Evolutionary conservation across 2,888 invertebrate genomes (phyloP).

Genomic region (Pollenia amentaria): DNA sequence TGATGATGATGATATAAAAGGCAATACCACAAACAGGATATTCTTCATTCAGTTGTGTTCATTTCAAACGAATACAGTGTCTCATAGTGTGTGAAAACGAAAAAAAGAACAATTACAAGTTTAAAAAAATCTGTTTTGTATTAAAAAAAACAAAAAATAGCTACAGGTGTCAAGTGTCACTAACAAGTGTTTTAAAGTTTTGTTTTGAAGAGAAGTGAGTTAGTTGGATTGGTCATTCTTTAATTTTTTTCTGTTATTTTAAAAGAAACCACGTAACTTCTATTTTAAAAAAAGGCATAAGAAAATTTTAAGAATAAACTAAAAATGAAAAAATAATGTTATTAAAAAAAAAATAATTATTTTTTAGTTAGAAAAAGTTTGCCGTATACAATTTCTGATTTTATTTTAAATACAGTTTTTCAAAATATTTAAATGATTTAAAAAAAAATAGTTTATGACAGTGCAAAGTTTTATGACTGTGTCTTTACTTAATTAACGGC

Average conservation of each 20-base stretch:
- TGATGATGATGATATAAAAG: conserved; percentile 70
- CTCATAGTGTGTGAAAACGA: conserved; percentile 14
- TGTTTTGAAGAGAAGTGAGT: conserved; percentile 55
- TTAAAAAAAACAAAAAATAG: conserved; percentile 8
- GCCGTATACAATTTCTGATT: no score
- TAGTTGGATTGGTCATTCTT: conserved; percentile 31
- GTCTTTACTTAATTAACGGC: no score
- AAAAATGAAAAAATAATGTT: background rate
- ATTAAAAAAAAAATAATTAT: no score
- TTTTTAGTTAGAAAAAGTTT: no score
- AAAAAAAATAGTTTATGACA: no score
- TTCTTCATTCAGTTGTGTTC: conserved; percentile 73
- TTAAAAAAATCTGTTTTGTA: conserved; percentile 7
- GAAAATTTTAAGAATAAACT: background rate
- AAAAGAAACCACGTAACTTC: conserved; percentile 1
- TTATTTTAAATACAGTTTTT: no score
- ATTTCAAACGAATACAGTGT: conserved; percentile 67
- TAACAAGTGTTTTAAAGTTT: conserved; percentile 29
- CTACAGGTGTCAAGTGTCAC: conserved; percentile 66
- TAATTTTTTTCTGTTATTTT: background rate
- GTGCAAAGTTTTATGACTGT: no score
- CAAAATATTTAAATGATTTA: no score
- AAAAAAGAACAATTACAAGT: conserved; percentile 26
- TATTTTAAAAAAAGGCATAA: background rate
- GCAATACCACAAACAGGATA: conserved; percentile 71